Conservation (phyloP, 1,140 invertebrate genomes). For the Zophobas atratus region DNA sequence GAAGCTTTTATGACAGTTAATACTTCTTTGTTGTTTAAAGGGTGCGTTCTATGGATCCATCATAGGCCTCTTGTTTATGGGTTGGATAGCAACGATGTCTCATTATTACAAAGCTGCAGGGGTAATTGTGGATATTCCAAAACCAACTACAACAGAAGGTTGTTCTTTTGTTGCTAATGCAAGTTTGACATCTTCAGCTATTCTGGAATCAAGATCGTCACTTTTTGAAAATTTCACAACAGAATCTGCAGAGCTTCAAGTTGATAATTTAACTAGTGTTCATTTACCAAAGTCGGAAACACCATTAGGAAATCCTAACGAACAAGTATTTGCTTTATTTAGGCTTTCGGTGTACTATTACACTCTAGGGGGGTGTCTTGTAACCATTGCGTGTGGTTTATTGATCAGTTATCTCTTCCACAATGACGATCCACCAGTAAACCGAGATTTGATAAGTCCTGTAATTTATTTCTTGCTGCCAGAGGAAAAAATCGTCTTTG, state of each 20-base stretch:
- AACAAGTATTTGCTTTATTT: constrained; percentile 56
- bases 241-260: too few species aligned
- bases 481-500: constrained; percentile 24
- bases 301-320: not conserved
- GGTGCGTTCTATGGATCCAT: constrained; percentile 59
- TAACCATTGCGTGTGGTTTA: constrained; percentile 58
- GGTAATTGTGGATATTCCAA: constrained; percentile 45
- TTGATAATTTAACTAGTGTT: too few species aligned
- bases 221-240: not conserved
- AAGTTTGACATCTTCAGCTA: not conserved
- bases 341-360: constrained; percentile 64
- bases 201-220: not conserved
- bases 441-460: constrained; percentile 59
- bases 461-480: constrained; percentile 55
- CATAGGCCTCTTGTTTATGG: constrained; percentile 67
- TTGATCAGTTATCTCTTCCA: constrained; percentile 61
- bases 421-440: constrained; percentile 55
- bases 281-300: too few species aligned
- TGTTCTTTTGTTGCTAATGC: constrained; percentile 41
- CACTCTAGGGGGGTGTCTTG: constrained; percentile 57
- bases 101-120: constrained; percentile 56
- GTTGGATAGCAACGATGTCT: constrained; percentile 69
- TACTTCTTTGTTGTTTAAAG: not conserved
- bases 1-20: not conserved
- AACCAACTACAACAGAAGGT: constrained; percentile 53